Percentiles rank a stretch among this genome's conserved stretches.
Conservation (phyloP, 2,113 vertebrate species). For the Ranitomeya imitator region DNA sequence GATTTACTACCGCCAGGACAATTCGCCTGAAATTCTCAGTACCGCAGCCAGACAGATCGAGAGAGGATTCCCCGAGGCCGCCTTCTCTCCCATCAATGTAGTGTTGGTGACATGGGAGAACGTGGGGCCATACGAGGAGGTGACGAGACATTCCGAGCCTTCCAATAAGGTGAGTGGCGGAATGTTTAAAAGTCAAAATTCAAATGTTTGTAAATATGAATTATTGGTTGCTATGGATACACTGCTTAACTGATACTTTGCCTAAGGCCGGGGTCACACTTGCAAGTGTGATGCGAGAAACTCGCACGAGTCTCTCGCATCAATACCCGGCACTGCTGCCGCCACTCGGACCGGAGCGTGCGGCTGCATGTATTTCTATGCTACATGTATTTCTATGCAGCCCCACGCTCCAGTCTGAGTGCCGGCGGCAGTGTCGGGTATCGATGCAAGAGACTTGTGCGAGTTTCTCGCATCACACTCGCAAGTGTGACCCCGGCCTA, state of each 20-base stretch:
- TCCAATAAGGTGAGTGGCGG: constrained; percentile 78
- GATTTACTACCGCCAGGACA: constrained; percentile 86
- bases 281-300: too few species aligned
- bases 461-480: too few species aligned
- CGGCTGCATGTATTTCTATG: too few species aligned
- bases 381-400: too few species aligned
- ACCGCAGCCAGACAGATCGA: constrained; percentile 75
- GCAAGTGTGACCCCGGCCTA: too few species aligned
- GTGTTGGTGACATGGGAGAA: constrained; percentile 92
- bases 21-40: constrained; percentile 72
- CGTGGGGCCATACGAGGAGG: constrained; percentile 84
- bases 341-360: too few species aligned
- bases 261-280: too few species aligned
- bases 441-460: too few species aligned
- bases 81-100: constrained; percentile 77
- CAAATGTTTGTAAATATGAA: neutral
- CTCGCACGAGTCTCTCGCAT: too few species aligned
- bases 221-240: neutral
- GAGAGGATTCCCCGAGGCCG: constrained; percentile 76
- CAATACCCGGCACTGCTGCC: too few species aligned
- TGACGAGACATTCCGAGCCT: constrained; percentile 62
- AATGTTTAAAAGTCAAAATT: neutral
- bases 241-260: neutral
- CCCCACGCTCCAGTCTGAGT: too few species aligned
- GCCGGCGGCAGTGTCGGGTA: too few species aligned